These are phyloP conservation scores for Diprion similis DNA, from an alignment of 1,140 invertebrate genomes.

Conservation along the genomic window DNA sequence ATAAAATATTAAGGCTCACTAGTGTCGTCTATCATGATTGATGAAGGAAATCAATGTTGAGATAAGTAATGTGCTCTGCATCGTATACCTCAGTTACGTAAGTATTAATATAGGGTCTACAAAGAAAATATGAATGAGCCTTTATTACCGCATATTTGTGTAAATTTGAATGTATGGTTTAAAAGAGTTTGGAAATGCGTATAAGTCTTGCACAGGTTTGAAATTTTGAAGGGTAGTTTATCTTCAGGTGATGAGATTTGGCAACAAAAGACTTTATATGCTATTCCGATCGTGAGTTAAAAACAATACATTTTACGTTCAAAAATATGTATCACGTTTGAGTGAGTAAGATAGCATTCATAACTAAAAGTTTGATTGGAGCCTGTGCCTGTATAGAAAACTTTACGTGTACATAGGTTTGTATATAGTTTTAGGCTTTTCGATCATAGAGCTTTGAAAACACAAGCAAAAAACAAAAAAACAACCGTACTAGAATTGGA, in stretches of 20 bases:
- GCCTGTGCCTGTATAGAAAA: constrained; percentile 23
- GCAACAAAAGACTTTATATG: too few species aligned
- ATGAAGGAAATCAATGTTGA: not conserved
- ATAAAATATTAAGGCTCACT: not conserved
- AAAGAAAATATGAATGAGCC: not conserved
- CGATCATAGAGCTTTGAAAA: constrained; percentile 25
- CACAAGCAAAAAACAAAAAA: constrained; percentile 7
- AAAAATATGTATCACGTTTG: not conserved
- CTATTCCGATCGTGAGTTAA: too few species aligned
- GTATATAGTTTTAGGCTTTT: constrained; percentile 27
- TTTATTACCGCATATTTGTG: not conserved
- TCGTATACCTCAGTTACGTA: not conserved
- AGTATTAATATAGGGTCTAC: not conserved
- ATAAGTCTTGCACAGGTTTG: too few species aligned
- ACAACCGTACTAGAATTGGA: not conserved
- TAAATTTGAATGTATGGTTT: not conserved
- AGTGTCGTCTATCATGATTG: not conserved
- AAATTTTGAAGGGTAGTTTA: too few species aligned
- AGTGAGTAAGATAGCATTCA: not conserved
- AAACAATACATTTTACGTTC: too few species aligned
- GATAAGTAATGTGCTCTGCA: not conserved
- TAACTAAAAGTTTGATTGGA: not conserved
- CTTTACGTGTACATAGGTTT: constrained; percentile 30
- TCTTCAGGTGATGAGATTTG: too few species aligned
- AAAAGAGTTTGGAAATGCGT: too few species aligned